Evolutionary conservation across 2,797 vertebrate genomes (phyloP).

Genomic region (Diplodus puntazzo): DNA sequence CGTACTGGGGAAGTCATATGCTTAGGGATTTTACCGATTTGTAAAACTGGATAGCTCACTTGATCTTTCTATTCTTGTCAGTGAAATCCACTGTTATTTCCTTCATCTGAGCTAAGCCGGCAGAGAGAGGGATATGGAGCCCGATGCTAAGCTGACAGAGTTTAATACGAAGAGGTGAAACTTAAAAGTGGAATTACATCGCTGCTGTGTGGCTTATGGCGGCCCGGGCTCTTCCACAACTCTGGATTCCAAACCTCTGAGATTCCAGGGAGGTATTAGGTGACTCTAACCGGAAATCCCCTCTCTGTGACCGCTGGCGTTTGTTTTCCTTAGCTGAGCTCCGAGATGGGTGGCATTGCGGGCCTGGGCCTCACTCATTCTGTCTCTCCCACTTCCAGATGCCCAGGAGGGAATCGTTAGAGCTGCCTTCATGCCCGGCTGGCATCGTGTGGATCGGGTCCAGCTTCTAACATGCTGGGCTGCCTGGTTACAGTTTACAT

Average conservation of each 20-base stretch:
- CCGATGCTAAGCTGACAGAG: conserved; percentile 58
- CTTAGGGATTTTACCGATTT: conserved; percentile 53
- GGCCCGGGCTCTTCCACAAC: conserved; percentile 53
- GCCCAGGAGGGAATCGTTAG: conserved; percentile 77
- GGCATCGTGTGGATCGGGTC: conserved; percentile 75
- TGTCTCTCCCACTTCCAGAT: conserved; percentile 79
- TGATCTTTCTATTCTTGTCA: conserved; percentile 66
- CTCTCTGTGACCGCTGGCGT: conserved; percentile 77
- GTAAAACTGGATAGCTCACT: conserved; percentile 58
- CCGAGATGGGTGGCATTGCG: conserved; percentile 83
- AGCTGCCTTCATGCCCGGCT: conserved; percentile 79
- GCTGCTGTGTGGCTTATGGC: conserved; percentile 68
- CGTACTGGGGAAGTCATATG: conserved; percentile 31
- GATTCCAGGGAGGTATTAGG: conserved; percentile 81
- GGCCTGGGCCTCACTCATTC: conserved; percentile 73
- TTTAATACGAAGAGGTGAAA: conserved; percentile 63
- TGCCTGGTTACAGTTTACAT: conserved; percentile 77
- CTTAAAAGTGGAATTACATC: conserved; percentile 67
- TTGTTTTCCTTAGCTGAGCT: conserved; percentile 81
- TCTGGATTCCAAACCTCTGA: conserved; percentile 73
- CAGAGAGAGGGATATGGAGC: conserved; percentile 34
- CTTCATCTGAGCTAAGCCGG: conserved; percentile 53
- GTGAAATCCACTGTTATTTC: conserved; percentile 64
- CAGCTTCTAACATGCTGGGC: conserved; percentile 76
- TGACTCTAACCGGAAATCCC: conserved; percentile 83